Evolutionary conservation across 2,113 vertebrate genomes (phyloP).

Genomic region (Setophaga petechia): DNA sequence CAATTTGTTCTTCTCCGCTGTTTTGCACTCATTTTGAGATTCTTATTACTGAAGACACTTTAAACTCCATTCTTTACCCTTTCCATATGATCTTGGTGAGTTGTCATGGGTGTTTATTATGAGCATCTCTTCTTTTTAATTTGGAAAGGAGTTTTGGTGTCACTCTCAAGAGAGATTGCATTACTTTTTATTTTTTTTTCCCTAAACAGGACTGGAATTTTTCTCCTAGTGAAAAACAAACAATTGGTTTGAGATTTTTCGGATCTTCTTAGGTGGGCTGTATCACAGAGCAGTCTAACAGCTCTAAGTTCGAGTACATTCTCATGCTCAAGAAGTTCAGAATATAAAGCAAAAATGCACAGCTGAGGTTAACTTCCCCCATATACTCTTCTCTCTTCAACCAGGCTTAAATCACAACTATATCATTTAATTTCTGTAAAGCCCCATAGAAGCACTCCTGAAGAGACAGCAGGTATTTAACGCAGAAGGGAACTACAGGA

Average conservation of each 20-base stretch:
- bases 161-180: background rate
- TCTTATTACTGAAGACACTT: background rate
- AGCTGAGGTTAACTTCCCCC: background rate
- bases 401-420: background rate
- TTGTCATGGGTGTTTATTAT: background rate
- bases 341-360: background rate
- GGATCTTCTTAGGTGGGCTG: fast-evolving
- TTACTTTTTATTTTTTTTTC: background rate
- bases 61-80: background rate
- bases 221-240: background rate
- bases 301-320: background rate
- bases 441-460: background rate
- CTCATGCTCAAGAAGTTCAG: background rate
- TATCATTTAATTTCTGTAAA: background rate
- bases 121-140: background rate
- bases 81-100: background rate
- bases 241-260: background rate
- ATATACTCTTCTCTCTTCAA: background rate
- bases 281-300: background rate
- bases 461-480: background rate
- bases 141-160: background rate
- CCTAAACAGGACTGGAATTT: background rate
- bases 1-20: background rate
- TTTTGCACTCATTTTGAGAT: background rate
- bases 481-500: background rate